Conservation (phyloP, 2,888 invertebrate species). For the Argyresthia albistria region DNA sequence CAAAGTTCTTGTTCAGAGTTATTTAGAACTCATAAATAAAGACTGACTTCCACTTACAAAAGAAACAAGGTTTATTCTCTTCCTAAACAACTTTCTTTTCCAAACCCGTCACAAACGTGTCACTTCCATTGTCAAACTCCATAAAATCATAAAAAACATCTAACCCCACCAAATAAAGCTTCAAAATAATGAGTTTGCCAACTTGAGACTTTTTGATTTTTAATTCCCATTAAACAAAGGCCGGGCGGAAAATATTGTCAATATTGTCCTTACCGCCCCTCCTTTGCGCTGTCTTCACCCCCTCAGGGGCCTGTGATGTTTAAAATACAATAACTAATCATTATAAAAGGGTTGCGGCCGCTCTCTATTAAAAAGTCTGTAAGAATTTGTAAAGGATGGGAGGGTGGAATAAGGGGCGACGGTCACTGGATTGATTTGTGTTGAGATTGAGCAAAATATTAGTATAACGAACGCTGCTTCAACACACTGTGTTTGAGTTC, state of each 20-base stretch:
- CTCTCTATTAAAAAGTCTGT: constrained; percentile 62
- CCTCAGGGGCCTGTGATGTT: constrained; percentile 1
- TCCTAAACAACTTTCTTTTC: background rate
- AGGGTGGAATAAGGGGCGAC: constrained; percentile 29
- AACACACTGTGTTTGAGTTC: too few relatives aligned
- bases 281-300: background rate
- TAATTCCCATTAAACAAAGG: background rate
- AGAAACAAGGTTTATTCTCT: background rate
- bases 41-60: too few relatives aligned
- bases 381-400: constrained; percentile 42
- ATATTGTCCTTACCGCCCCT: constrained; percentile 14
- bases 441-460: too few relatives aligned
- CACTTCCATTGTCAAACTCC: background rate
- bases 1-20: too few relatives aligned
- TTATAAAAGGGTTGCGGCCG: constrained; percentile 66
- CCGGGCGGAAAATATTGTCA: constrained; percentile 21
- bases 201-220: constrained; percentile 20
- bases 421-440: constrained; percentile 17
- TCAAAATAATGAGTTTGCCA: constrained; percentile 13
- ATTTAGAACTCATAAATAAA: too few relatives aligned
- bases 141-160: background rate
- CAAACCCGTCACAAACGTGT: background rate
- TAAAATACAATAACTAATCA: constrained; percentile 67
- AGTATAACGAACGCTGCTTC: too few relatives aligned
- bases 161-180: background rate